Percentiles rank a stretch among this genome's conserved stretches.
Evolutionary conservation across 2,113 vertebrate genomes (phyloP).

Genomic region (Bubo scandiacus): DNA sequence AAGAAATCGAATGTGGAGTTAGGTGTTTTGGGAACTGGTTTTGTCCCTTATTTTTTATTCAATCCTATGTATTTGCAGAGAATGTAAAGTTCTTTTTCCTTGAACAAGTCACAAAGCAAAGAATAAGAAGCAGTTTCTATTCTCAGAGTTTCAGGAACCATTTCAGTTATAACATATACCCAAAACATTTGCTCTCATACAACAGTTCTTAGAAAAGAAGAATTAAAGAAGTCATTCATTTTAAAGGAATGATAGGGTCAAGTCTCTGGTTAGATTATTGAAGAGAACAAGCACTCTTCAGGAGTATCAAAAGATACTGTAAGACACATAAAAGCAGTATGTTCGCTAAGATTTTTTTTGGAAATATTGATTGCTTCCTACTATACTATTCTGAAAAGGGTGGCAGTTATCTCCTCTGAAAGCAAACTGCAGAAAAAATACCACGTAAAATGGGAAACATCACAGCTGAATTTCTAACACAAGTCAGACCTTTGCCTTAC

Average conservation of each 20-base stretch:
- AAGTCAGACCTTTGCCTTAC: conserved; percentile 1
- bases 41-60: not conserved
- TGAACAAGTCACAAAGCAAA: not conserved
- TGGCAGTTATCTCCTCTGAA: conserved; percentile 25
- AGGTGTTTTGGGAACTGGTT: not conserved
- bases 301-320: conserved; percentile 1
- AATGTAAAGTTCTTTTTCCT: not conserved
- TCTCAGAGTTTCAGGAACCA: not conserved
- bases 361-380: conserved; percentile 46
- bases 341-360: conserved; percentile 7
- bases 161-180: conserved; percentile 1
- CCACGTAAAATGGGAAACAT: not conserved
- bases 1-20: not conserved
- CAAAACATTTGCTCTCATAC: not conserved
- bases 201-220: not conserved
- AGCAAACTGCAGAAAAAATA: not conserved
- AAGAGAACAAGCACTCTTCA: conserved; percentile 42
- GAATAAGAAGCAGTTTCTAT: not conserved
- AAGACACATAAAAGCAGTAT: conserved; percentile 5
- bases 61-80: not conserved
- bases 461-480: conserved; percentile 32
- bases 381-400: not conserved
- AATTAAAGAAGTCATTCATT: conserved; percentile 32
- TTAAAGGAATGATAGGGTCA: conserved; percentile 37
- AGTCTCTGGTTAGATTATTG: conserved; percentile 14